phyloP scores from a whole-genome alignment of 2,113 vertebrate species.

The Azemiops feae region DNA sequence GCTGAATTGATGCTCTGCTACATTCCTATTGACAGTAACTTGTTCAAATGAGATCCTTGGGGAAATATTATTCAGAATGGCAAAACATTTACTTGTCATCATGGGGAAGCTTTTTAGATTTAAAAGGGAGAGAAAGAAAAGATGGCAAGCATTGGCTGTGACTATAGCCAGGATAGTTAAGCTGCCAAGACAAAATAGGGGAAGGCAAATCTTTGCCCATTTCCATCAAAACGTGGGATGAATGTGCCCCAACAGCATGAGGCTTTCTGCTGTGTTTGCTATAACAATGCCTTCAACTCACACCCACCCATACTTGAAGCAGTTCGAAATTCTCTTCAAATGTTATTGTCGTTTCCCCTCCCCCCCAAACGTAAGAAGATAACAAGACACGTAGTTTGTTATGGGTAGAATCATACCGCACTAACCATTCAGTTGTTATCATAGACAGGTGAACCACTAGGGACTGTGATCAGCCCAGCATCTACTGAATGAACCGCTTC shows the following conservation, averaged over 20 bases:
- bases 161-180: not conserved
- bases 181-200: not conserved
- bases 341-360: no score
- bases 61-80: not conserved
- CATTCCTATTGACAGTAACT: not conserved
- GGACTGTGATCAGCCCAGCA: no score
- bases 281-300: not conserved
- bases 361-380: no score
- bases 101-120: not conserved
- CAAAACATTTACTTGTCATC: not conserved
- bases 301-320: no score
- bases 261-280: not conserved
- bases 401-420: no score
- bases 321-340: no score
- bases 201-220: not conserved
- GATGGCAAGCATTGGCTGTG: not conserved
- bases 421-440: no score
- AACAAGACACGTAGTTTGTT: no score
- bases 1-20: not conserved
- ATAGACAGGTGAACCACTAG: no score
- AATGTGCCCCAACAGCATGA: not conserved
- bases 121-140: not conserved
- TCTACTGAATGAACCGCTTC: no score
- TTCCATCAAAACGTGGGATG: not conserved
- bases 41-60: not conserved